Percentiles rank a stretch among this genome's conserved stretches.
These are phyloP conservation scores for Clarias pachynema DNA, from an alignment of 2,797 vertebrate species.

Conservation along the genomic window DNA sequence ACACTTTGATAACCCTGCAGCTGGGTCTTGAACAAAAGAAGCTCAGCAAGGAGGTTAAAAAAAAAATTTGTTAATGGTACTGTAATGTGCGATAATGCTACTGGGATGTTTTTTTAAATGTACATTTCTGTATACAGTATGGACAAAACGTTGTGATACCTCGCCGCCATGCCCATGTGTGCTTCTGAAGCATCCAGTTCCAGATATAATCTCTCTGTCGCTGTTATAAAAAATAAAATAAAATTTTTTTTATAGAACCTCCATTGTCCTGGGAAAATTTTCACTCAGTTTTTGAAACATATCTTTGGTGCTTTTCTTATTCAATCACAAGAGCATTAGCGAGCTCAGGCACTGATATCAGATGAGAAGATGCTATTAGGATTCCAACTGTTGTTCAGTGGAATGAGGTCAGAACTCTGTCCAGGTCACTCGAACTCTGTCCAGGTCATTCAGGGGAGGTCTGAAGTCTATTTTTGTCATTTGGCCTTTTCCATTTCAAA, in stretches of 20 bases:
- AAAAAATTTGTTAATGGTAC: neutral
- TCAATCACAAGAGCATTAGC: neutral
- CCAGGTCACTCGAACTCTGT: neutral
- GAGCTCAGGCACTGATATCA: neutral
- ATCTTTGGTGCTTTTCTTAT: neutral
- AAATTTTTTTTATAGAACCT: neutral
- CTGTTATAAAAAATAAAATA: neutral
- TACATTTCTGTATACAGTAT: neutral
- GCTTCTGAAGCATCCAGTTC: neutral
- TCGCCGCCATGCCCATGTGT: neutral
- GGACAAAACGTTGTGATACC: neutral
- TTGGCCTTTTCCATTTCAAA: no score
- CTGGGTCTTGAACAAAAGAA: slow-evolving; percentile 57
- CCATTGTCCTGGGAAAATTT: neutral
- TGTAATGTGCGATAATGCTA: neutral
- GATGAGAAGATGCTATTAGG: neutral
- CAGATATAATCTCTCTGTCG: neutral
- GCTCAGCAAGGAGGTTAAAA: neutral
- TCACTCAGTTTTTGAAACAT: no score
- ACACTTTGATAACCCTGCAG: slow-evolving; percentile 59
- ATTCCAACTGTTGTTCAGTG: neutral
- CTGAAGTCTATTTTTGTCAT: no score
- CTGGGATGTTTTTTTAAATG: neutral
- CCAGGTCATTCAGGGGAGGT: no score
- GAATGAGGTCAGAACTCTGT: neutral